Conservation (phyloP, 2,113 vertebrate species). For the Gadus chalcogrammus region DNA sequence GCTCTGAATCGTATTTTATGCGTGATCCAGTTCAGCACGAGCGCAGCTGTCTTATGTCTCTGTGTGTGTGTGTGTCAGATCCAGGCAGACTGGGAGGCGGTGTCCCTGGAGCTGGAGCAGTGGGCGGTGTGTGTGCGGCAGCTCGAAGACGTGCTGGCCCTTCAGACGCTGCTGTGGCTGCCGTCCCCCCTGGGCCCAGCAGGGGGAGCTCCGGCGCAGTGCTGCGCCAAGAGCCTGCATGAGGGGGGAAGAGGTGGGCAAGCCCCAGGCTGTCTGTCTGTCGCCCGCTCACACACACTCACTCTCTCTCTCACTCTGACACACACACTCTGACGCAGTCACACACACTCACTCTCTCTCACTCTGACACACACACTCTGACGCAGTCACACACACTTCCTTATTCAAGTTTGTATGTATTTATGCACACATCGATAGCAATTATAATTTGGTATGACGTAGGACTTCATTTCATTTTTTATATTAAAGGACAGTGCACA, state of each 20-base stretch:
- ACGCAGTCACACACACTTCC: no score
- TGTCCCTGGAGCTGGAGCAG: slow-evolving; percentile 93
- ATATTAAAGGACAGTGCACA: no score
- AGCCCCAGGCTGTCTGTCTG: not conserved
- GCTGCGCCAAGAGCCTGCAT: slow-evolving; percentile 85
- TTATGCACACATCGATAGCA: no score
- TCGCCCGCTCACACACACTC: not conserved
- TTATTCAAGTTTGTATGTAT: no score
- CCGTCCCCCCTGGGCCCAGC: slow-evolving; percentile 60
- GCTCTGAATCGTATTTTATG: not conserved
- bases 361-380: not conserved
- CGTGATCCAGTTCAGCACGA: not conserved
- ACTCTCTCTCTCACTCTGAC: not conserved
- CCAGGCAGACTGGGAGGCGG: slow-evolving; percentile 87
- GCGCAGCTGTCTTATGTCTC: not conserved
- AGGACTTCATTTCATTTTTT: no score
- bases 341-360: not conserved
- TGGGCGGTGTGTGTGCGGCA: slow-evolving; percentile 91
- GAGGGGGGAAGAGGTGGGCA: slow-evolving; percentile 89
- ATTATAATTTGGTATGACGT: no score
- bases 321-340: no score
- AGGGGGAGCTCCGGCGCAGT: slow-evolving; percentile 71
- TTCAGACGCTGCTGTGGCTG: slow-evolving; percentile 85
- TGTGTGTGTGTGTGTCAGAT: slow-evolving; percentile 38
- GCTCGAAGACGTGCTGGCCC: slow-evolving; percentile 87